A percentile compares a stretch with the other conserved stretches of the same genome.
Evolutionary conservation across 1,140 invertebrate genomes (phyloP).

Genomic region (Drosophila kanapiae): DNA sequence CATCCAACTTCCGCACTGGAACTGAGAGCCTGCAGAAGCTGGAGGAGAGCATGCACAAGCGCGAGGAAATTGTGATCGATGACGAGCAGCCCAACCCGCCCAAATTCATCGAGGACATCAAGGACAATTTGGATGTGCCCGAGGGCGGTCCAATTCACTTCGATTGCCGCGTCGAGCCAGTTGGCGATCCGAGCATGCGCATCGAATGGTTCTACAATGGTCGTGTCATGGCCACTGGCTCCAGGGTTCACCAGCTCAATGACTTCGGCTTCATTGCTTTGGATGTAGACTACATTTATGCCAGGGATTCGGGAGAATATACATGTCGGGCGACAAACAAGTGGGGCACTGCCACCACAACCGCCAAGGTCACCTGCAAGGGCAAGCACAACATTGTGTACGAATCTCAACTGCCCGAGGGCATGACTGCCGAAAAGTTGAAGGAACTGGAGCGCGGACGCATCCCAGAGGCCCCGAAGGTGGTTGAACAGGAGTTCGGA

Average conservation of each 20-base stretch:
- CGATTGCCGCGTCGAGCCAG: conserved; percentile 95
- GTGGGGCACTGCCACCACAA: conserved; percentile 93
- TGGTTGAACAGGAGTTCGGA: conserved; percentile 87
- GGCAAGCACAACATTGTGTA: conserved; percentile 95
- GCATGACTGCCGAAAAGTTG: conserved; percentile 96
- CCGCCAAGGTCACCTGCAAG: conserved; percentile 93
- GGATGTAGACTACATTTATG: conserved; percentile 94
- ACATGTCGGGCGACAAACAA: conserved; percentile 94
- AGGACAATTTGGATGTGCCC: conserved; percentile 92
- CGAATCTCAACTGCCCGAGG: conserved; percentile 96
- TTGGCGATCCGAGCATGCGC: conserved; percentile 93
- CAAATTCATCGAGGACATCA: conserved; percentile 93
- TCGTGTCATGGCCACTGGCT: conserved; percentile 94
- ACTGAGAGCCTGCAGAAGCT: conserved; percentile 96
- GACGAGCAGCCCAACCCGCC: conserved; percentile 95
- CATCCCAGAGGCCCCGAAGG: conserved; percentile 89
- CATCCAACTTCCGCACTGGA: conserved; percentile 93
- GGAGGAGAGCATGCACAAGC: conserved; percentile 95
- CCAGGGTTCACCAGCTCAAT: conserved; percentile 95
- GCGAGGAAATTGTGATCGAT: conserved; percentile 92
- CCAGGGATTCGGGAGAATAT: conserved; percentile 94
- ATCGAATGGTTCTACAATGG: conserved; percentile 98
- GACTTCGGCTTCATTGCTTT: conserved; percentile 97
- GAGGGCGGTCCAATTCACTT: conserved; percentile 96
- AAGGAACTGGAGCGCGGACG: conserved; percentile 96